A percentile compares a stretch with the other conserved stretches of the same genome.
These are phyloP conservation scores for Didymodactylos carnosus DNA, from an alignment of 2,888 invertebrate species.

Conservation along the genomic window DNA sequence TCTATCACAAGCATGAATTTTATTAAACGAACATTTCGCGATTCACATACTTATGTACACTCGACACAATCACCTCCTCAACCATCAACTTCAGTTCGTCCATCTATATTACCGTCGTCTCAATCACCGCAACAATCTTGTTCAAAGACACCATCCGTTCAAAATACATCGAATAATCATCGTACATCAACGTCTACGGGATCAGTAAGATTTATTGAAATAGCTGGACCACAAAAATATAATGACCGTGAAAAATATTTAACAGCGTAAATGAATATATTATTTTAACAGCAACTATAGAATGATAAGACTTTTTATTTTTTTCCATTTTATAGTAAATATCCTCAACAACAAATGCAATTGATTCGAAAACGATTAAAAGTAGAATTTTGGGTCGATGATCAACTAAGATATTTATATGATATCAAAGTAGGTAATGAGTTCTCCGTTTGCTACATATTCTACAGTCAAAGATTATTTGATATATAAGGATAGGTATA, in stretches of 20 bases:
- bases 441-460: too few relatives aligned
- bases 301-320: background rate
- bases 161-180: background rate
- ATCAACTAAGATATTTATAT: constrained; percentile 72
- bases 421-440: constrained; percentile 48
- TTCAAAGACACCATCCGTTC: background rate
- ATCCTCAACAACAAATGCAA: constrained; percentile 92
- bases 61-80: background rate
- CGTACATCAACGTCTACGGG: background rate
- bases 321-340: too few relatives aligned
- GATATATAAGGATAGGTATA: too few relatives aligned
- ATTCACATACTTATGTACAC: background rate
- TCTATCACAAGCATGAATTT: background rate
- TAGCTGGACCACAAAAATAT: background rate
- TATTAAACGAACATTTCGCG: background rate
- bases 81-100: background rate
- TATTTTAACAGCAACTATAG: background rate
- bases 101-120: too few relatives aligned
- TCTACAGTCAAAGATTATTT: too few relatives aligned
- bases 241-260: background rate
- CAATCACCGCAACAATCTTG: background rate
- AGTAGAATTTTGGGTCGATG: constrained; percentile 93
- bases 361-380: constrained; percentile 79
- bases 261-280: background rate
- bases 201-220: background rate